Evolutionary conservation across 2,888 invertebrate genomes (phyloP).

Genomic region (Aplocera efformata): DNA sequence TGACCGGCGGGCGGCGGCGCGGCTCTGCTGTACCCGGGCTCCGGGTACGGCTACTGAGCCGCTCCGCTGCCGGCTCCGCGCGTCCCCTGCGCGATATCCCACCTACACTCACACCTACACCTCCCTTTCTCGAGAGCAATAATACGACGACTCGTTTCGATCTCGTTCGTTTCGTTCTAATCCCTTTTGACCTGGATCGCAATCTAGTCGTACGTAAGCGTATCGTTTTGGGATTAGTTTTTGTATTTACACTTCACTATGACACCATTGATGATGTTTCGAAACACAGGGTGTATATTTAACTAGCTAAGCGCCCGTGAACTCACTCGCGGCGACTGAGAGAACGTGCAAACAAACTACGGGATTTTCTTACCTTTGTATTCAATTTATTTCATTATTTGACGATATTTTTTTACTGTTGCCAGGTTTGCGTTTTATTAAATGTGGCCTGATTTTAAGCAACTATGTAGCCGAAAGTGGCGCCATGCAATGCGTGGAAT

Average conservation of each 20-base stretch:
- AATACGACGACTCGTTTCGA: slow-evolving; percentile 53
- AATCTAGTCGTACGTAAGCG: slow-evolving; percentile 49
- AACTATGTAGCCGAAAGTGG: no score
- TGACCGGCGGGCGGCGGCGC: slow-evolving; percentile 91
- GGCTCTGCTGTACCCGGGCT: slow-evolving; percentile 73
- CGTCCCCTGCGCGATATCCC: slow-evolving; percentile 18
- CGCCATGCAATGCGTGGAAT: no score
- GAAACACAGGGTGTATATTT: slow-evolving; percentile 77
- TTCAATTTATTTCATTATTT: no score
- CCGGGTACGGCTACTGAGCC: slow-evolving; percentile 74
- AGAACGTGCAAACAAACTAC: no score
- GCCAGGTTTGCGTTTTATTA: no score
- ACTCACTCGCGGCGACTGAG: no score
- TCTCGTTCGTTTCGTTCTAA: slow-evolving; percentile 47
- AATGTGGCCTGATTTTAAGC: no score
- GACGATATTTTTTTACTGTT: no score
- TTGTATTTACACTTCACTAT: slow-evolving; percentile 43
- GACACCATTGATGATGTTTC: slow-evolving; percentile 63
- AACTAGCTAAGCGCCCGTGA: slow-evolving; percentile 26
- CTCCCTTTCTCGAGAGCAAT: slow-evolving; percentile 43
- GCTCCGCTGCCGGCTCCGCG: slow-evolving; percentile 36
- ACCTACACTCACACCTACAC: slow-evolving; percentile 19
- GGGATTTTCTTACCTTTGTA: no score
- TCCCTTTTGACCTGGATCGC: slow-evolving; percentile 47
- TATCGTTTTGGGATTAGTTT: slow-evolving; percentile 41